Conservation (phyloP, 2,888 invertebrate species). For the Archips xylosteana region DNA sequence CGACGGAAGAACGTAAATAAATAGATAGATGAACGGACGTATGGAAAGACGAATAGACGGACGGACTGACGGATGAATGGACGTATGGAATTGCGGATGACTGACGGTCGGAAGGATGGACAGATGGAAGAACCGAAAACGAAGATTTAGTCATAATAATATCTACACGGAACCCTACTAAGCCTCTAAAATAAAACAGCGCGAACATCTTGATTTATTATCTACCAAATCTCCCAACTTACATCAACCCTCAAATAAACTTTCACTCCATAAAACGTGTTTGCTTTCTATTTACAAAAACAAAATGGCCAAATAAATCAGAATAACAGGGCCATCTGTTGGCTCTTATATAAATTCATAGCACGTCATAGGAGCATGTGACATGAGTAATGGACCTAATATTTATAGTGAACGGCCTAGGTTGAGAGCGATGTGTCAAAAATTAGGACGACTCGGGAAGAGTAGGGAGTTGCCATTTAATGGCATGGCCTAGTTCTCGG, state of each 20-base stretch:
- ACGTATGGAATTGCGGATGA: too few relatives aligned
- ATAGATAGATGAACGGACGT: too few relatives aligned
- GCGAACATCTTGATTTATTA: constrained; percentile 15
- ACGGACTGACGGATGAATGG: too few relatives aligned
- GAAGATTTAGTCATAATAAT: too few relatives aligned
- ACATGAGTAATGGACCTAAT: constrained; percentile 43
- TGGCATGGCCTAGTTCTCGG: background rate
- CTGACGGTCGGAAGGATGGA: too few relatives aligned
- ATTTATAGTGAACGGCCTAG: constrained; percentile 41
- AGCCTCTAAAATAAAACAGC: background rate
- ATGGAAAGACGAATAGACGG: too few relatives aligned
- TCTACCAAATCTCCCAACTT: constrained; percentile 35
- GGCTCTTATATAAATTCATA: constrained; percentile 42
- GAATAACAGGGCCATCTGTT: constrained; percentile 41
- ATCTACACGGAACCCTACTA: too few relatives aligned
- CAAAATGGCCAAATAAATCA: constrained; percentile 40
- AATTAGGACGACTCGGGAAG: constrained; percentile 24
- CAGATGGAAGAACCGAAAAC: too few relatives aligned
- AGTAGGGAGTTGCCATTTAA: background rate
- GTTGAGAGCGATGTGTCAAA: constrained; percentile 35
- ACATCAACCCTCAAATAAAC: constrained; percentile 35
- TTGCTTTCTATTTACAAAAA: constrained; percentile 42
- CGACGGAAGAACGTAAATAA: too few relatives aligned
- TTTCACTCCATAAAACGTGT: constrained; percentile 36
- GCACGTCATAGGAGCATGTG: constrained; percentile 42